phyloP scores from a whole-genome alignment of 2,797 vertebrate species.

The Typhlichthys subterraneus region DNA sequence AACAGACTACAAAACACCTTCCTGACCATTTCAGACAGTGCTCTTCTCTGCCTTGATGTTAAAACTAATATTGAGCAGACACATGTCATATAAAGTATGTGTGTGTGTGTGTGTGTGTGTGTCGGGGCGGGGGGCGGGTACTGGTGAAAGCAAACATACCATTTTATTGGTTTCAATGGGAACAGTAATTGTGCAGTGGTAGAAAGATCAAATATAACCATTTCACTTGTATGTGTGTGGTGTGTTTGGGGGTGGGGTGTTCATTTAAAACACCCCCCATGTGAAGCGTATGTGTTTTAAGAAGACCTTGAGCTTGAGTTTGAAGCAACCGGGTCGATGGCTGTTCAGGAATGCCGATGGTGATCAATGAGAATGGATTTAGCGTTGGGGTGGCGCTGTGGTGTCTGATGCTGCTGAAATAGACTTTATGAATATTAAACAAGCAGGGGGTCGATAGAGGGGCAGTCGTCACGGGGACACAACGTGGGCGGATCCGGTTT shows the following conservation, averaged over 20 bases:
- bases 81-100: slow-evolving; percentile 40
- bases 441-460: slow-evolving; percentile 80
- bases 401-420: slow-evolving; percentile 86
- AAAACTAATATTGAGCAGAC: slow-evolving; percentile 58
- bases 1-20: slow-evolving; percentile 13
- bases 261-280: slow-evolving; percentile 60
- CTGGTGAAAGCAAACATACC: slow-evolving; percentile 38
- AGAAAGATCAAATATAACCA: slow-evolving; percentile 57
- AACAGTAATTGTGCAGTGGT: slow-evolving; percentile 63
- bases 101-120: too few species aligned
- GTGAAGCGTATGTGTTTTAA: slow-evolving; percentile 65
- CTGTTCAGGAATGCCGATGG: slow-evolving; percentile 81
- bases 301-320: slow-evolving; percentile 84
- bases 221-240: background rate
- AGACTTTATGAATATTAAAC: slow-evolving; percentile 98
- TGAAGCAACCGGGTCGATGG: slow-evolving; percentile 78
- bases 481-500: slow-evolving; percentile 15
- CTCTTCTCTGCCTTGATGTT: slow-evolving; percentile 41
- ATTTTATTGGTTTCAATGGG: slow-evolving; percentile 66
- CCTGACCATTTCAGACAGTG: slow-evolving; percentile 14
- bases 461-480: slow-evolving; percentile 55
- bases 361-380: slow-evolving; percentile 97
- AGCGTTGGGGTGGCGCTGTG: slow-evolving; percentile 74
- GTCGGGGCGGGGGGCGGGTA: too few species aligned
- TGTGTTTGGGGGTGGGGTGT: slow-evolving; percentile 38